Base-by-base conservation (phyloP, 2,113 vertebrate species). In the Mastomys natalensis region DNA sequence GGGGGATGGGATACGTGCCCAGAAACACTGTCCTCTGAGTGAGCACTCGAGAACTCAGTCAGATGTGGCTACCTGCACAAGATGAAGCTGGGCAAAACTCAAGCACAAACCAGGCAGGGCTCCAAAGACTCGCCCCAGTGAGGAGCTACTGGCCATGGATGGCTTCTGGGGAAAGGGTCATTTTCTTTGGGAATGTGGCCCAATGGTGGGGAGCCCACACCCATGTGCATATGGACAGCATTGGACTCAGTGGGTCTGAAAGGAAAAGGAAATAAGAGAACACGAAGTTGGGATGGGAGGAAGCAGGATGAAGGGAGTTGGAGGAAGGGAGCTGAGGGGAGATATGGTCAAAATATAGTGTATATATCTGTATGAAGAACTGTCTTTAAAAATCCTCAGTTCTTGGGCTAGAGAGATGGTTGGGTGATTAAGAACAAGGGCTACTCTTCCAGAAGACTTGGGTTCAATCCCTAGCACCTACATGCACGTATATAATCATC, bases 1-100 rank as follows among this genome's bases (percentile, higher is more conserved):
- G 16, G 26, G 48, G 62, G 26, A 21, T 11, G 5, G 9, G 7
- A 17, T 3, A 1, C 1, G 29, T 48, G 29, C 4, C 8, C 16
- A 21, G 43, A 66, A 29, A 29, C 19, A 16, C 37, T 24, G 24
- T 24, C 74, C 16, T 16, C 43, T 12, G 73, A 37, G 68, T 5
- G 13, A 34, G 15, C 5, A 34, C 17, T 21, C 16, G 1, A 34
- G 29, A 66, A 17, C 82, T 66, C 60, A 0, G 7, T 45, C 29
- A 48, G 26, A 11, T 21, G 24, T 8, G 60, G 40, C 1, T 21
- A 64, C 31, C 60, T 66, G 40, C 26, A 45, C 40, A 45, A 64
- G 40, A 64, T 5, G 24, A 45, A 45, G 60, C 40, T 45, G 58
- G 22, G 24, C 40, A 29, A 3, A 64, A 45, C 17, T 40, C n/a